These are phyloP conservation scores for Panthera leo DNA, from an alignment of 2,113 vertebrate genomes.

Conservation along the genomic window DNA sequence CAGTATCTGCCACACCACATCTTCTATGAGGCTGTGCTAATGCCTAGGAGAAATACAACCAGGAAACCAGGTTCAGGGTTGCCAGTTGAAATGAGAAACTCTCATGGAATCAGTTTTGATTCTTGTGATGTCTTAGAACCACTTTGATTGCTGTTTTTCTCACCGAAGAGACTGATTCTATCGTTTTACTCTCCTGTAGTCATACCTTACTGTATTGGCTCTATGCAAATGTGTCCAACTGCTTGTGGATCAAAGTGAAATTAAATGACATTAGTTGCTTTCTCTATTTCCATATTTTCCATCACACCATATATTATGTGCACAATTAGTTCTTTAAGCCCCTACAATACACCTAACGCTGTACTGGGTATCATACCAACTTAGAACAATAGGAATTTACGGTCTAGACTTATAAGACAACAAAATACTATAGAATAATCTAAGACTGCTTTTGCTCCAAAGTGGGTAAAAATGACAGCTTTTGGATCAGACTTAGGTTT, in stretches of 20 bases:
- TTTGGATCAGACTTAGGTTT: background rate
- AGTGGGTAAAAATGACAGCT: background rate
- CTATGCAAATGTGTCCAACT: background rate
- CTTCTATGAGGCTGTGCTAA: background rate
- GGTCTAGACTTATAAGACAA: background rate
- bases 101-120: background rate
- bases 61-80: background rate
- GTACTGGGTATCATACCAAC: background rate
- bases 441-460: background rate
- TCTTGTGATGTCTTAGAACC: background rate
- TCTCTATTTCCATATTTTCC: background rate
- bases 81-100: background rate
- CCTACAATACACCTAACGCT: background rate
- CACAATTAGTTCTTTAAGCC: background rate
- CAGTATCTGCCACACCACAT: fast-evolving
- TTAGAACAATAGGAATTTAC: slow-evolving; percentile 1
- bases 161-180: background rate
- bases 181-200: background rate
- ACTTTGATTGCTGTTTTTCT: background rate
- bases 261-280: background rate
- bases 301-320: background rate
- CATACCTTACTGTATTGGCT: background rate
- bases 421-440: background rate
- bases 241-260: slow-evolving; percentile 41
- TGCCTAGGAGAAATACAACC: background rate